Evolutionary conservation across 1,140 invertebrate species (phyloP), one percentile per base, ranked within the genome.

Genomic region (Oppia nitens): DNA sequence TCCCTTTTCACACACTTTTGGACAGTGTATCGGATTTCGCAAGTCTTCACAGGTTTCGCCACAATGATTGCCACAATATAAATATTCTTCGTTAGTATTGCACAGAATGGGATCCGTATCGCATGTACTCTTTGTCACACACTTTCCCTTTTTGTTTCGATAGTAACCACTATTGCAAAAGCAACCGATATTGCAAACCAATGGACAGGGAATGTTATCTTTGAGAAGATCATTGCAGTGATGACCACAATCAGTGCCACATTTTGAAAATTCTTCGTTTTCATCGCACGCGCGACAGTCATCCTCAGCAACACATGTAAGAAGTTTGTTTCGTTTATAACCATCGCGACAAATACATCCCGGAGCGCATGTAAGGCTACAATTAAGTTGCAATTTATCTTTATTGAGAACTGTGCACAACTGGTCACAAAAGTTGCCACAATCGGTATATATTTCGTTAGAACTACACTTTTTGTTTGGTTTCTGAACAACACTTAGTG

Each of bases 171-270:
- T 17, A 40, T 40, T 40, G 17, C 32, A 40, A 40, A 40, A 40
- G 17, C 32, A 40, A 6, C 32, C 32, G 6, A 17, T 40, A 9
- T 40, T 6, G 17, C 32, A 40, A 6, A 40, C 26, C 2, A n/a
- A 2, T 23, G 55, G 29, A 29, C 60, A 61, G 11, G 11, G 14
- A 24, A 20, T 3, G n/a, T n/a, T n/a, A 3, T 27, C 14, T n/a
- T 40, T 57, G n/a, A 1, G 20, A 14, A 25, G 12, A 27, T 53
- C 47, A 3, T 1, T 11, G 26, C 60, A 61, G 0, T 45, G 47
- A 11, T n/a, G 29, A 4, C 55, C 55, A 48, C 60, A 61, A 25
- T 49, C 29, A 55, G 28, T 59, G 2, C 60, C 60, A 26, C 60
- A 62, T 6, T 54, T 32, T 2, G 48, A 27, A 17, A 54, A 55